Evolutionary conservation across 2,888 invertebrate genomes (phyloP), one percentile per base, ranked within the genome.

Genomic region (Amiota communis): DNA sequence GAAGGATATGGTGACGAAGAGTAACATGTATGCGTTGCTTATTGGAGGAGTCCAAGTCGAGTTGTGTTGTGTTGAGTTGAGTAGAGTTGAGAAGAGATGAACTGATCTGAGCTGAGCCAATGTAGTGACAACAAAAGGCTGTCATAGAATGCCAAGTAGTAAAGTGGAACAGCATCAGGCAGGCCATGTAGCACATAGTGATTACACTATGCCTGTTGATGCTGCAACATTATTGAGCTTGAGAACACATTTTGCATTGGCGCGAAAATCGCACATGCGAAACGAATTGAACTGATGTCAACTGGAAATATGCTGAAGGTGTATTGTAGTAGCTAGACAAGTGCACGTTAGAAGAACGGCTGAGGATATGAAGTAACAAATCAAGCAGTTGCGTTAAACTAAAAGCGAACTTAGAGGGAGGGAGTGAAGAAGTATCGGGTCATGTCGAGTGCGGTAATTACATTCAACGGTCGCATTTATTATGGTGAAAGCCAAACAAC

Each of bases 381-480:
- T 57, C 57, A 15, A 17, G 57, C 36, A 36, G 6, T 36, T 36
- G 36, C 36, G 36, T 36, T 2, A 36, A 6, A 36, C 2, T 36
- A 36, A 36, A 36, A 36, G 36, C 2, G 36, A 6, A 36, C 36
- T 36, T 17, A 2, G 20, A 20, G 59, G 15, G 17, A n/a, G 8
- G 53, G 53, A n/a, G 53, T 53, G n/a, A n/a, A n/a, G n/a, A n/a
- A n/a, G n/a, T n/a, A n/a, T n/a, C n/a, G 59, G 12, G 20, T 63
- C 46, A n/a, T 36, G 63, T 63, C 63, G 63, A 63, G 63, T 63
- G 46, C 46, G 63, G 63, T 63, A 63, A 63, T 63, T 63, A 46
- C 63, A 63, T 63, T 63, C 63, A 63, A 36, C 63, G 63, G 63
- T 63, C 63, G 63, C 63, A 63, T 63, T 63, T 63, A 63, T 63